phyloP scores from a whole-genome alignment of 2,113 vertebrate genomes.

The Arothron firmamentum region DNA sequence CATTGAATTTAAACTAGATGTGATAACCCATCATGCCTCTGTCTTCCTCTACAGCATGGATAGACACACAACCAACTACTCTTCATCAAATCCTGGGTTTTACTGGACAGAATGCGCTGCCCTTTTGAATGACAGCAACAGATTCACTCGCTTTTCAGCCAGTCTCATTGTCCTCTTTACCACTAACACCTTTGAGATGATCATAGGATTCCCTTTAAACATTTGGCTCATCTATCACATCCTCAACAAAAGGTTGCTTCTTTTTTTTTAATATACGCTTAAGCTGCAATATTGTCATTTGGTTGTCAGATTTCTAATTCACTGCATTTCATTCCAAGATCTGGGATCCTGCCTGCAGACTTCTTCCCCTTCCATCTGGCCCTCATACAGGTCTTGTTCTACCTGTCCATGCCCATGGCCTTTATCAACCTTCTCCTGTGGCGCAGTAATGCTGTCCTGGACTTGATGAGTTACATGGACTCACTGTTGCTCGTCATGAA shows the following conservation, averaged over 20 bases:
- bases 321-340: slow-evolving; percentile 5
- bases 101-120: slow-evolving; percentile 5
- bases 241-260: slow-evolving; percentile 3
- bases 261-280: not conserved
- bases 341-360: slow-evolving; percentile 18
- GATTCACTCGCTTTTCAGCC: not conserved
- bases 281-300: too few species aligned
- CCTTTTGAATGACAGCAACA: not conserved
- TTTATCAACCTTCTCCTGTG: slow-evolving; percentile 1
- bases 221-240: slow-evolving; percentile 19
- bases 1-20: not conserved
- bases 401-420: not conserved
- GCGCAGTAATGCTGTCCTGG: rapidly evolving
- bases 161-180: slow-evolving; percentile 6
- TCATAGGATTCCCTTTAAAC: not conserved
- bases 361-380: slow-evolving; percentile 22
- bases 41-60: slow-evolving; percentile 4
- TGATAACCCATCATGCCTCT: not conserved
- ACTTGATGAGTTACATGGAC: rapidly evolving
- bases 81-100: not conserved
- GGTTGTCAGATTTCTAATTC: too few species aligned
- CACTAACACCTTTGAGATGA: not conserved
- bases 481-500: not conserved
- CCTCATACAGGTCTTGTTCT: slow-evolving; percentile 4
- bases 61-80: not conserved